Percentiles rank a stretch among this genome's conserved stretches.
Evolutionary conservation across 2,113 vertebrate genomes (phyloP).

Genomic region (Burhinus bistriatus): DNA sequence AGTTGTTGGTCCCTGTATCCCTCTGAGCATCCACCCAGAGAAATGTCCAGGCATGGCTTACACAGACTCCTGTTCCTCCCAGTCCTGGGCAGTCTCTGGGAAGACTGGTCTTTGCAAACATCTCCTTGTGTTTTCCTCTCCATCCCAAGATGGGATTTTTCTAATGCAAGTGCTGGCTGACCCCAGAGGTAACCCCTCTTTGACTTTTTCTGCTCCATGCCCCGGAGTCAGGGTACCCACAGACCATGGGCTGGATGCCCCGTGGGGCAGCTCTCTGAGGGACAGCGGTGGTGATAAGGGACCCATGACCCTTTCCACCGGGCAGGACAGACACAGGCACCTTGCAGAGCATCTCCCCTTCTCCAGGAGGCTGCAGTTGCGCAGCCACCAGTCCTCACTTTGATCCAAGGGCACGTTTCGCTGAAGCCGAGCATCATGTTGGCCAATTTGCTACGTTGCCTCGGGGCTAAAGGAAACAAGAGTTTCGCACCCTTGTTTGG

Average conservation of each 20-base stretch:
- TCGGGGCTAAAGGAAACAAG: not conserved
- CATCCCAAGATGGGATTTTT: not conserved
- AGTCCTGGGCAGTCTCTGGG: not conserved
- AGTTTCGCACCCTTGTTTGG: not conserved
- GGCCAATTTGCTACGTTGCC: not conserved
- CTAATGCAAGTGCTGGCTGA: not conserved
- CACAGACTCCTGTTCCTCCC: not conserved
- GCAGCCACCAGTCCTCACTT: not conserved
- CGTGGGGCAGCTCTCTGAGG: accelerated
- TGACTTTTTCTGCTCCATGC: accelerated
- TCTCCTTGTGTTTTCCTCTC: not conserved
- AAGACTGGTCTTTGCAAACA: not conserved
- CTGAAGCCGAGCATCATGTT: not conserved
- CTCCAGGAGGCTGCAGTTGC: not conserved
- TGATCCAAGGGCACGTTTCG: not conserved
- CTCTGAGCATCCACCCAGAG: not conserved
- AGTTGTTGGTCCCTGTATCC: not conserved
- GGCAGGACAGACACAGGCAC: not conserved
- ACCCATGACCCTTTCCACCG: not conserved
- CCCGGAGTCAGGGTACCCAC: too few relatives aligned
- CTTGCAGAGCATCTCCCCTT: not conserved
- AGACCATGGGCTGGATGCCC: accelerated
- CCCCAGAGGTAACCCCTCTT: not conserved
- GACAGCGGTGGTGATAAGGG: not conserved
- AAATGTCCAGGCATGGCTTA: not conserved